These are phyloP conservation scores for Scytalopus superciliaris DNA, from an alignment of 2,113 vertebrate genomes.

Conservation along the genomic window DNA sequence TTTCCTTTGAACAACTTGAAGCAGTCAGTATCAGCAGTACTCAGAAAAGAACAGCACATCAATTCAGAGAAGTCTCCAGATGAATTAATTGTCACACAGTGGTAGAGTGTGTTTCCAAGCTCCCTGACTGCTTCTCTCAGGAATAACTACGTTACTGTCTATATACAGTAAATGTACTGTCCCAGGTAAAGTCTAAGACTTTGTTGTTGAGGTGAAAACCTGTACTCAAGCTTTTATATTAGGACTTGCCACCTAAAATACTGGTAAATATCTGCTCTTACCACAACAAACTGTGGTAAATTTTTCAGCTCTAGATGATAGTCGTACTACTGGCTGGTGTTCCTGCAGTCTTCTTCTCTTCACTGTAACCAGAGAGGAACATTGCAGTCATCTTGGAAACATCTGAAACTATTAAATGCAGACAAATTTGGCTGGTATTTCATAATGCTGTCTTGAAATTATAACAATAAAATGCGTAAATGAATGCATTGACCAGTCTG, in stretches of 20 bases:
- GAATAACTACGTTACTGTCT: background rate
- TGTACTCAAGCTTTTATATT: background rate
- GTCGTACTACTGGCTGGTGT: fast-evolving
- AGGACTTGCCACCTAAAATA: background rate
- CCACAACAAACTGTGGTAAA: background rate
- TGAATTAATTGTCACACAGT: background rate
- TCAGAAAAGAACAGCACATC: background rate
- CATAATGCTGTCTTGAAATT: background rate
- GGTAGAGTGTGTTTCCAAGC: background rate
- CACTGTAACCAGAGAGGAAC: background rate
- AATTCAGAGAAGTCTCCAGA: background rate
- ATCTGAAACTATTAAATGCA: background rate
- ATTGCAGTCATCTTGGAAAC: background rate
- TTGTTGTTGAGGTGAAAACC: background rate
- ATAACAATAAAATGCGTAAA: background rate
- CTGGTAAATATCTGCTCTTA: background rate
- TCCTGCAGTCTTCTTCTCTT: background rate
- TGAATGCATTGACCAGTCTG: background rate
- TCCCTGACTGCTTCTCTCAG: background rate
- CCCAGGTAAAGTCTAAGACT: background rate
- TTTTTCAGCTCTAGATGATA: background rate
- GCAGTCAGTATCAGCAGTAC: background rate
- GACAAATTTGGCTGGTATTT: background rate
- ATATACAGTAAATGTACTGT: background rate
- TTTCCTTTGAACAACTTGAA: background rate